Conservation (phyloP, 2,888 invertebrate genomes). For the Strigamia maritima region DNA sequence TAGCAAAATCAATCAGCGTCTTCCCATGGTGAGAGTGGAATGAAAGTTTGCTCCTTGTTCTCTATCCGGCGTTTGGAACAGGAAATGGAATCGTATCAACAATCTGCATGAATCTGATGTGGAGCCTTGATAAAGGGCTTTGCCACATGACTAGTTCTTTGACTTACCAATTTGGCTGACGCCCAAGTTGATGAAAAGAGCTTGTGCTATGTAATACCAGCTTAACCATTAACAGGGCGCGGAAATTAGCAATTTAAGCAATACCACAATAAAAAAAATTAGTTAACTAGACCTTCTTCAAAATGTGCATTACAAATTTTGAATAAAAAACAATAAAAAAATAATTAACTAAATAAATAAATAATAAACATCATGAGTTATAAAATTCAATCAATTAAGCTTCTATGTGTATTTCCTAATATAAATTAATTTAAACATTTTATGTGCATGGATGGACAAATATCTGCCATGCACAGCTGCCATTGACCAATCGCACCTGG, state of each 20-base stretch:
- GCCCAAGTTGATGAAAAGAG: conserved; percentile 31
- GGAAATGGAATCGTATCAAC: conserved; percentile 36
- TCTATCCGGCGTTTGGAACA: conserved; percentile 28
- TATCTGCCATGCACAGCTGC: background rate
- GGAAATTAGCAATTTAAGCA: conserved; percentile 12
- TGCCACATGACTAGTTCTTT: conserved; percentile 34
- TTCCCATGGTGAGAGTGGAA: background rate
- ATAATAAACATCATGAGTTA: too few relatives aligned
- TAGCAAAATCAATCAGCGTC: conserved; percentile 24
- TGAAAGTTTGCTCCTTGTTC: conserved; percentile 34
- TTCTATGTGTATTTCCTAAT: background rate
- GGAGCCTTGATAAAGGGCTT: conserved; percentile 33
- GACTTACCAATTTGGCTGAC: conserved; percentile 31
- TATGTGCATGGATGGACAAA: background rate
- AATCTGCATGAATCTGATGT: conserved; percentile 34
- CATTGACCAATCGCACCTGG: conserved; percentile 17
- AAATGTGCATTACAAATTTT: background rate
- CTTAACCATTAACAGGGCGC: conserved; percentile 22
- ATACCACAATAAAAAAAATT: conserved; percentile 32
- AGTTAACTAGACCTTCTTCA: background rate
- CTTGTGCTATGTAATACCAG: conserved; percentile 16
- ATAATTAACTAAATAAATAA: background rate
- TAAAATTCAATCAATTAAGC: background rate
- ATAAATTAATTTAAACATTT: background rate
- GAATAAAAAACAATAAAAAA: background rate